A percentile compares a stretch with the other conserved stretches of the same genome.
Conservation (phyloP, 2,888 invertebrate species). For the Chymomyza amoena region DNA sequence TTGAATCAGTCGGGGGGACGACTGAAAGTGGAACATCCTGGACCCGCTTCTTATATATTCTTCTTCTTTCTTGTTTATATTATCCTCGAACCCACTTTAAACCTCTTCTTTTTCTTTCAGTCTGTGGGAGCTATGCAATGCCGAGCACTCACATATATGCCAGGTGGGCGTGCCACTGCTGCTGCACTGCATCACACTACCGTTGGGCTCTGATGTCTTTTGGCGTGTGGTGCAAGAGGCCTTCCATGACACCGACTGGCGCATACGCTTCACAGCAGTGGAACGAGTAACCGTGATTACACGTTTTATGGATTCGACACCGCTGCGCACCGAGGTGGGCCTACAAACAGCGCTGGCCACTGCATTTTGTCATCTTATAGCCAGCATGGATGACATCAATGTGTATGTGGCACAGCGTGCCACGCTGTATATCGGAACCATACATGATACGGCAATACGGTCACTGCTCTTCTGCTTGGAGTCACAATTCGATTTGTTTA, state of each 20-base stretch:
- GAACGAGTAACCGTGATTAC: constrained; percentile 96
- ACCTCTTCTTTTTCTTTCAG: constrained; percentile 79
- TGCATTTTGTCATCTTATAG: constrained; percentile 97
- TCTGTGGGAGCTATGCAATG: constrained; percentile 94
- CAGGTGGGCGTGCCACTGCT: constrained; percentile 94
- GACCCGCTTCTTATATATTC: too few species aligned
- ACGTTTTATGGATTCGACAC: constrained; percentile 94
- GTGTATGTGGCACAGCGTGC: constrained; percentile 97
- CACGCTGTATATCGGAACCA: constrained; percentile 93
- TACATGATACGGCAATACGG: constrained; percentile 93
- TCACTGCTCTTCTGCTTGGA: constrained; percentile 95
- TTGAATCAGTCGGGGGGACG: too few species aligned
- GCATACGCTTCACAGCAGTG: constrained; percentile 94
- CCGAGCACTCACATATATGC: constrained; percentile 95
- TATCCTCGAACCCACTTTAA: too few species aligned
- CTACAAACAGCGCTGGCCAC: constrained; percentile 96
- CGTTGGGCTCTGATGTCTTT: constrained; percentile 96
- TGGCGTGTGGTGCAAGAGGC: constrained; percentile 97
- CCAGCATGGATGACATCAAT: constrained; percentile 96
- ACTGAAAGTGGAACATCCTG: too few species aligned
- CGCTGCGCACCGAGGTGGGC: constrained; percentile 88
- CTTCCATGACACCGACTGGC: constrained; percentile 94
- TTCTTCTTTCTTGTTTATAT: too few species aligned
- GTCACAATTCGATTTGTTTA: constrained; percentile 98
- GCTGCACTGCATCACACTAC: constrained; percentile 95